phyloP scores from a whole-genome alignment of 2,797 vertebrate genomes.

The Thripadectes ignobilis region DNA sequence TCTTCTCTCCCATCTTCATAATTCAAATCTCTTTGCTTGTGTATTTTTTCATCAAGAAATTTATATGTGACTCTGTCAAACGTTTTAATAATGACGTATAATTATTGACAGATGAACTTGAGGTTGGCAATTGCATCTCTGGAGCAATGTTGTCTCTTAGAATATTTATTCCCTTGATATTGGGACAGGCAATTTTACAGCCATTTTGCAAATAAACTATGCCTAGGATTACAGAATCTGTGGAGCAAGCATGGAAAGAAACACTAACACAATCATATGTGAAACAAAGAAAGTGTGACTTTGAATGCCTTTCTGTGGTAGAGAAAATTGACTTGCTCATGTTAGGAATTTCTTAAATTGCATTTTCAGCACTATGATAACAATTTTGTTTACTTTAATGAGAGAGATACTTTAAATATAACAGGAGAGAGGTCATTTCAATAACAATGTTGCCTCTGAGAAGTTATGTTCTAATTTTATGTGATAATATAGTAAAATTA shows the following conservation, averaged over 20 bases:
- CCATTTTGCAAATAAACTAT: neutral
- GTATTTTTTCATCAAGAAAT: neutral
- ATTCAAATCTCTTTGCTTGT: neutral
- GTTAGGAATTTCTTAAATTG: neutral
- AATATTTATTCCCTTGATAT: neutral
- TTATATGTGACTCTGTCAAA: neutral
- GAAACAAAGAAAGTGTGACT: neutral
- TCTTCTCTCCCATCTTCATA: neutral
- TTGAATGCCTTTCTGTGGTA: neutral
- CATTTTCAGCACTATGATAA: neutral
- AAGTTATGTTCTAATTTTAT: neutral
- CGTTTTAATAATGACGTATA: neutral
- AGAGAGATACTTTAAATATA: neutral
- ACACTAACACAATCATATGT: neutral
- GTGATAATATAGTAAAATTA: neutral
- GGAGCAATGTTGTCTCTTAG: neutral
- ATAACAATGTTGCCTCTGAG: neutral
- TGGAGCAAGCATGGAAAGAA: neutral
- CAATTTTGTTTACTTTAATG: neutral
- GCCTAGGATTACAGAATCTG: neutral
- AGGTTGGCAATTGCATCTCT: neutral
- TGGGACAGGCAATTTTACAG: neutral
- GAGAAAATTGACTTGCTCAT: neutral
- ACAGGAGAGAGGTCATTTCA: neutral
- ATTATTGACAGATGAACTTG: neutral